Evolutionary conservation across 92 coral and sea anemone genomes (phyloP).

Genomic region (Galaxea fascicularis): DNA sequence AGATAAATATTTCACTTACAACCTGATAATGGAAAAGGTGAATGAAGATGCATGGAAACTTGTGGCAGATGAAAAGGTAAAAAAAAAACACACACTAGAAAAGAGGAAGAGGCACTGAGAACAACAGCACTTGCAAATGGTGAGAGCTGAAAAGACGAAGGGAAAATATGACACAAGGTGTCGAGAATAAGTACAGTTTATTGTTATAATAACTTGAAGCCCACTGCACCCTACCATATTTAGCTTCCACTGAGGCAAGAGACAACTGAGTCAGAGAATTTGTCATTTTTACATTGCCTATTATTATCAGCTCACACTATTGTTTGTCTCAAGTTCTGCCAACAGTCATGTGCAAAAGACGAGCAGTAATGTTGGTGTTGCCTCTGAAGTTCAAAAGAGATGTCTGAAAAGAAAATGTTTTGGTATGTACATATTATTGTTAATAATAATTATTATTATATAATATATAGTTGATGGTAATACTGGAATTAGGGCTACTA

Average conservation of each 20-base stretch:
- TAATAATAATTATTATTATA: no score
- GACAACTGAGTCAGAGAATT: neutral
- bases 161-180: neutral
- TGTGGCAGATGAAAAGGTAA: neutral
- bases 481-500: no score
- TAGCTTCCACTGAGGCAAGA: no score
- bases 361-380: slow-evolving; percentile 19
- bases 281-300: neutral
- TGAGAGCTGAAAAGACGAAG: no score
- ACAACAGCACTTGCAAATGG: neutral
- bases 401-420: slow-evolving; percentile 76
- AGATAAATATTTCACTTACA: no score
- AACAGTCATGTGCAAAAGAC: slow-evolving; percentile 36
- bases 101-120: neutral
- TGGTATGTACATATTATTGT: slow-evolving; percentile 30
- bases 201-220: no score
- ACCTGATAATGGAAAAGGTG: no score
- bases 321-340: slow-evolving; percentile 55
- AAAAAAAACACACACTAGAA: no score
- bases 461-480: no score
- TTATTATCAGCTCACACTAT: neutral
- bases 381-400: slow-evolving; percentile 69
- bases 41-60: neutral
- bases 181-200: neutral
- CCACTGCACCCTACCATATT: no score